Conservation (phyloP, 2,888 invertebrate genomes). For the Aradus depressus region DNA sequence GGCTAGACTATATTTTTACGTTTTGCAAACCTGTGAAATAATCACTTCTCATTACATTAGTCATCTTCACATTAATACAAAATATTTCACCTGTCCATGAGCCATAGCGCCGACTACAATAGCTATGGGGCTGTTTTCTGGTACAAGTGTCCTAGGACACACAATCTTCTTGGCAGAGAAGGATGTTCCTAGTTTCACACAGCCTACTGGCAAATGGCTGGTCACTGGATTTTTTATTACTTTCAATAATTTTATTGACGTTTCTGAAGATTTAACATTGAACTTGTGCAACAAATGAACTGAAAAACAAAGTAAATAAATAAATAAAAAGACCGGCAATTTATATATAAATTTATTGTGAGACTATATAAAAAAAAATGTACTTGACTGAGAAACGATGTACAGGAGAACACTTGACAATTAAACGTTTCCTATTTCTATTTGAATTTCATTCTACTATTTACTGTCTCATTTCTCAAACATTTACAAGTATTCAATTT, state of each 20-base stretch:
- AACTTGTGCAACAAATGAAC: constrained; percentile 95
- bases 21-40: too few relatives aligned
- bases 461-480: too few relatives aligned
- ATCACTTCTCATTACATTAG: too few relatives aligned
- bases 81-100: constrained; percentile 65
- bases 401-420: not conserved
- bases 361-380: constrained; percentile 15
- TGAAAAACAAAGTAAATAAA: constrained; percentile 37
- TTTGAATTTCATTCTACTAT: not conserved
- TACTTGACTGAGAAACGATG: not conserved
- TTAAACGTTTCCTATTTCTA: not conserved
- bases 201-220: constrained; percentile 89
- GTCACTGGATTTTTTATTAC: constrained; percentile 94
- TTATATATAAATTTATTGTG: not conserved
- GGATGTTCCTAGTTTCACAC: constrained; percentile 79
- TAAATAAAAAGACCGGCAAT: constrained; percentile 37
- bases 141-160: constrained; percentile 65
- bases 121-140: constrained; percentile 72
- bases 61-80: too few relatives aligned
- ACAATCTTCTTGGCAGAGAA: constrained; percentile 66
- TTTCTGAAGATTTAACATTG: constrained; percentile 80
- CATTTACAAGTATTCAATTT: too few relatives aligned
- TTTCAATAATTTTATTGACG: constrained; percentile 79
- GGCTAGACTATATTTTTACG: too few relatives aligned
- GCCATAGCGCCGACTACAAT: constrained; percentile 95